Percentiles rank a stretch among this genome's conserved stretches.
Conservation (phyloP, 2,113 vertebrate genomes). For the Podarcis muralis region DNA sequence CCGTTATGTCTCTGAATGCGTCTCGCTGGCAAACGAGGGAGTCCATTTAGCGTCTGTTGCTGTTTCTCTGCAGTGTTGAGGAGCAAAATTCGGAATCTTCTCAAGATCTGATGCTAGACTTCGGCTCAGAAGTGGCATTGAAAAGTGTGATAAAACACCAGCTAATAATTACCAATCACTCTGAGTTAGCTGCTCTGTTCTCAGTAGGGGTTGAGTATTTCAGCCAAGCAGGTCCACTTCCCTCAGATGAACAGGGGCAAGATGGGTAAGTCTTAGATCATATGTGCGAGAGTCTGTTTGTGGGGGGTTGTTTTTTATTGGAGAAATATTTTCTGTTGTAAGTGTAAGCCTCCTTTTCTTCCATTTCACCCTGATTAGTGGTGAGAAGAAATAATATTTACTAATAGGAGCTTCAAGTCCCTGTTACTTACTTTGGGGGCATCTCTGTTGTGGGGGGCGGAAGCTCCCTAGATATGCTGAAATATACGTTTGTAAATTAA, state of each 20-base stretch:
- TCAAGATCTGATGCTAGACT: conserved; percentile 77
- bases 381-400: no score
- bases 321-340: no score
- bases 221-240: conserved; percentile 50
- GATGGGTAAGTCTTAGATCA: conserved; percentile 54
- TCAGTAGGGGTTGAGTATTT: conserved; percentile 83
- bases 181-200: conserved; percentile 82
- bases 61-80: conserved; percentile 53
- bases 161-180: conserved; percentile 85
- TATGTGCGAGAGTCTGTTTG: no score
- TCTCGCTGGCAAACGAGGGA: background rate
- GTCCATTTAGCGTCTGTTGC: background rate
- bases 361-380: background rate
- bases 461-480: no score
- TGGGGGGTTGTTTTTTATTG: no score
- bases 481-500: no score
- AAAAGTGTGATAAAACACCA: conserved; percentile 69
- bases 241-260: conserved; percentile 15
- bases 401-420: no score
- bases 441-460: no score
- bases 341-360: conserved; percentile 59
- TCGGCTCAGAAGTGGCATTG: conserved; percentile 78
- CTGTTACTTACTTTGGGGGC: no score
- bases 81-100: conserved; percentile 12
- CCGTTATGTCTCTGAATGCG: background rate